phyloP scores from a whole-genome alignment of 2,797 vertebrate species.

The Acomys russatus region DNA sequence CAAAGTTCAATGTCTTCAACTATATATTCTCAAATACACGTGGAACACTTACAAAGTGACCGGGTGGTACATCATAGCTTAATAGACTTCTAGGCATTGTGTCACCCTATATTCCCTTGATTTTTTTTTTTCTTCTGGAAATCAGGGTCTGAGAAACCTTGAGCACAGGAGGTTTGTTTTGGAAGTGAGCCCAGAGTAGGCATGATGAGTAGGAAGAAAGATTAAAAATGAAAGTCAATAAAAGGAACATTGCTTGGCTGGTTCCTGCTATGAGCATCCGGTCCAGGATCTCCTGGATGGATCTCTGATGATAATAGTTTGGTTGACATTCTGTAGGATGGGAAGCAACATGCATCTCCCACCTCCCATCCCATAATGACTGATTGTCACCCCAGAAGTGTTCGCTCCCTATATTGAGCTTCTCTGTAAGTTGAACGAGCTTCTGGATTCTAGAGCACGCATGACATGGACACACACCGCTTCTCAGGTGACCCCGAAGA shows the following conservation, averaged over 20 bases:
- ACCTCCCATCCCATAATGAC: not conserved
- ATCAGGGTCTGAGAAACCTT: not conserved
- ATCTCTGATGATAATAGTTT: not conserved
- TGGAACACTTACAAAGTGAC: not conserved
- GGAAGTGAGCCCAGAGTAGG: not conserved
- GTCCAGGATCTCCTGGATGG: too few species aligned
- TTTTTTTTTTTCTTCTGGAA: not conserved
- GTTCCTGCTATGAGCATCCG: not conserved
- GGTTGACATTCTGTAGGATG: not conserved
- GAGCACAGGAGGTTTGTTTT: not conserved
- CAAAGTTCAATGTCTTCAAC: not conserved
- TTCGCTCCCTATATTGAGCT: not conserved
- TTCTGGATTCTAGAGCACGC: not conserved
- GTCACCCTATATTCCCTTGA: not conserved
- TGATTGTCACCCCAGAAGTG: not conserved
- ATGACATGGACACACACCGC: too few species aligned
- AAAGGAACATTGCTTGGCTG: not conserved
- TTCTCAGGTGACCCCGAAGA: not conserved
- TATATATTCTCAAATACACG: not conserved
- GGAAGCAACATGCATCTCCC: not conserved
- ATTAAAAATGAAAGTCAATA: not conserved
- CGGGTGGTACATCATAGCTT: not conserved
- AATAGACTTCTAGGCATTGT: not conserved
- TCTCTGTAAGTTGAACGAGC: not conserved
- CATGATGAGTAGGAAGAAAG: not conserved